phyloP scores from a whole-genome alignment of 2,888 invertebrate species.

The Chrysopilus asiliformis region DNA sequence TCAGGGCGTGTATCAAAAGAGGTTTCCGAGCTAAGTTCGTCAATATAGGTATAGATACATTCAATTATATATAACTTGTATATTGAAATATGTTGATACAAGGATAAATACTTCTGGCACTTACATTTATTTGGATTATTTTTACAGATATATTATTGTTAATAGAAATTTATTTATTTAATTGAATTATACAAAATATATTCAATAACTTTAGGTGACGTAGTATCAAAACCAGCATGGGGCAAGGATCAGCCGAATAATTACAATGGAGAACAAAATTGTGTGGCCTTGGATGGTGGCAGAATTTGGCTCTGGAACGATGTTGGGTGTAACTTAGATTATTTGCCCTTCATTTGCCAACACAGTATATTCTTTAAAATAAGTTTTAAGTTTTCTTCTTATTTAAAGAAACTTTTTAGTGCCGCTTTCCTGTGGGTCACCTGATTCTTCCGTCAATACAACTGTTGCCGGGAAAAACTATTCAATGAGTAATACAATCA shows the following conservation, averaged over 20 bases:
- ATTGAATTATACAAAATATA: no score
- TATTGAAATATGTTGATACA: no score
- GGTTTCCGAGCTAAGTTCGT: no score
- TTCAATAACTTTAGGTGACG: slow-evolving; percentile 57
- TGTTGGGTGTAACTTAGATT: slow-evolving; percentile 86
- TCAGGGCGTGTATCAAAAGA: no score
- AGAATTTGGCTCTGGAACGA: slow-evolving; percentile 89
- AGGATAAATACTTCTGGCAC: no score
- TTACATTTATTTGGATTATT: no score
- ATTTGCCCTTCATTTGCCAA: slow-evolving; percentile 86
- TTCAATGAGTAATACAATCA: slow-evolving; percentile 54
- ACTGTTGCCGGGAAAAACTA: slow-evolving; percentile 59
- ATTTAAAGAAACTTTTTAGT: slow-evolving; percentile 39
- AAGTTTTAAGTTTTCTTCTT: not conserved
- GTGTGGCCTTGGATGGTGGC: slow-evolving; percentile 84
- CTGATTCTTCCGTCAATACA: slow-evolving; percentile 71
- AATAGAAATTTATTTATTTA: no score
- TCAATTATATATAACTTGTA: no score
- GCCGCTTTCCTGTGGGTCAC: slow-evolving; percentile 76
- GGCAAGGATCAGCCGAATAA: slow-evolving; percentile 91
- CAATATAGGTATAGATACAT: no score
- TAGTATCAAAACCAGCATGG: slow-evolving; percentile 71
- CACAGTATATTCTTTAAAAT: slow-evolving; percentile 44
- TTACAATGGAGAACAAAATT: slow-evolving; percentile 90
- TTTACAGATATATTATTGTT: no score